These are phyloP conservation scores for Alentia gelatinosa DNA, from an alignment of 2,888 invertebrate species.

Conservation along the genomic window DNA sequence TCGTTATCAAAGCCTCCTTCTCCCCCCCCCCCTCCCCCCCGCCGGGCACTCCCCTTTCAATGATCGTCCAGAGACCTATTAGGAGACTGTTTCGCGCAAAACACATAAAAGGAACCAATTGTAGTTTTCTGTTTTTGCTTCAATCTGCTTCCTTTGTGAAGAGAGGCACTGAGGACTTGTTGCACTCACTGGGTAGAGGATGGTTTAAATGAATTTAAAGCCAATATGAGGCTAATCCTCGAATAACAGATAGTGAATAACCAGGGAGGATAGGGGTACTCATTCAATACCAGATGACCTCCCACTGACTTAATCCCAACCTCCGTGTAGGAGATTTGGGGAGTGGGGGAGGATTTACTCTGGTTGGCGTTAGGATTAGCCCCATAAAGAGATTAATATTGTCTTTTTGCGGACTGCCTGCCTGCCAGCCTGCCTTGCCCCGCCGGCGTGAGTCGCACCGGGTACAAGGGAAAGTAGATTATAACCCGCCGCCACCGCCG, in stretches of 20 bases:
- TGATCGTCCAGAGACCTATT: neutral
- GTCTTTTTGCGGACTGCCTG: neutral
- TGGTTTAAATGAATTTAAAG: neutral
- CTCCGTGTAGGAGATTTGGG: neutral
- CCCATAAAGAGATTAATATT: neutral
- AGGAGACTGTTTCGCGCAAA: neutral
- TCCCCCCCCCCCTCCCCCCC: neutral
- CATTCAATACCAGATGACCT: too few species aligned
- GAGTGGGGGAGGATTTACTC: neutral
- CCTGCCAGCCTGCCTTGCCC: neutral
- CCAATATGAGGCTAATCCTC: neutral
- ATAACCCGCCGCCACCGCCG: neutral
- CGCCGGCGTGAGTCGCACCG: neutral
- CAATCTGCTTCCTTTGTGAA: neutral
- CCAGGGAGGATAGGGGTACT: too few species aligned
- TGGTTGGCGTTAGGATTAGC: neutral
- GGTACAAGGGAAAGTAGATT: constrained; percentile 16
- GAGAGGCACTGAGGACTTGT: neutral
- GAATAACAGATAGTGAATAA: too few species aligned
- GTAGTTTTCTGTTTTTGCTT: neutral
- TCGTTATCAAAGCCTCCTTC: neutral
- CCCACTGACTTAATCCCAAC: too few species aligned
- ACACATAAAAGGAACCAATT: constrained; percentile 9
- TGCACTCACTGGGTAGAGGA: neutral
- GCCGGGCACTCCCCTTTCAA: neutral